Evolutionary conservation across 2,797 vertebrate genomes (phyloP).

Genomic region (Notamacropus eugenii): DNA sequence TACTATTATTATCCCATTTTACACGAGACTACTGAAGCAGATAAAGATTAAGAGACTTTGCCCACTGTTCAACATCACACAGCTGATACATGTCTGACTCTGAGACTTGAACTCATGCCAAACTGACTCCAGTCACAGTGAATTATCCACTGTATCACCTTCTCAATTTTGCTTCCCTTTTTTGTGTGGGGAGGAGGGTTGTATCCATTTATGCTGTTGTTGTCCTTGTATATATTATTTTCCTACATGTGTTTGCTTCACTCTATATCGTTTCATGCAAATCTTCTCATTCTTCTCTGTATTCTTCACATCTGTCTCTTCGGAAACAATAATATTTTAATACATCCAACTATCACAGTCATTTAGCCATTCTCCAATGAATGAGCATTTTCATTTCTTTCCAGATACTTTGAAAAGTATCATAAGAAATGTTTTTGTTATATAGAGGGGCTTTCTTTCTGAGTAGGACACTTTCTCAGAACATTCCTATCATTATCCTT

Average conservation of each 20-base stretch:
- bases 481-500: background rate
- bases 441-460: background rate
- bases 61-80: background rate
- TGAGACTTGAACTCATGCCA: background rate
- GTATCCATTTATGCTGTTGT: background rate
- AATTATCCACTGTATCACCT: background rate
- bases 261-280: background rate
- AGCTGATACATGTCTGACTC: background rate
- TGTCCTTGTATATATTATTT: background rate
- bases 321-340: background rate
- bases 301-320: background rate
- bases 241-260: background rate
- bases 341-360: fast-evolving
- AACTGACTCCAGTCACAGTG: background rate
- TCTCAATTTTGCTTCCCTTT: background rate
- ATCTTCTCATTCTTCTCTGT: background rate
- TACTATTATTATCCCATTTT: background rate
- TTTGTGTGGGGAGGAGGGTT: background rate
- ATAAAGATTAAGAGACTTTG: background rate
- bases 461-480: background rate
- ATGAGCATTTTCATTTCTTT: background rate
- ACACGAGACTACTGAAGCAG: background rate
- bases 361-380: background rate
- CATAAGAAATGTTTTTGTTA: background rate
- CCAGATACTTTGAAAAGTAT: background rate